These are phyloP conservation scores for Ammodytes marinus DNA, from an alignment of 2,113 vertebrate species.

Conservation along the genomic window DNA sequence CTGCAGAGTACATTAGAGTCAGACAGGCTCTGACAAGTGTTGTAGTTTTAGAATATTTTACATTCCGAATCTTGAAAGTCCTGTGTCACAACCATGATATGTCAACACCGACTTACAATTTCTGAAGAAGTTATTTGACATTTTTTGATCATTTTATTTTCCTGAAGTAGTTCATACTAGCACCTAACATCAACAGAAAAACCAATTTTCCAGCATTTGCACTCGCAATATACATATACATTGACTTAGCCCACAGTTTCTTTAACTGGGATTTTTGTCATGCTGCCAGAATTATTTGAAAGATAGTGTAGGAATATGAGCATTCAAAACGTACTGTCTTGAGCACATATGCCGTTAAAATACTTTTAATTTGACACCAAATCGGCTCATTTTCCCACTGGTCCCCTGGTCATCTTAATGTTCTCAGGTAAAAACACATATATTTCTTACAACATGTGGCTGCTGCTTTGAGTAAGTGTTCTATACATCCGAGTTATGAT, in stretches of 20 bases:
- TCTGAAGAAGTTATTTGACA: no score
- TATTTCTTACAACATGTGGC: background rate
- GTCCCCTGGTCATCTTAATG: background rate
- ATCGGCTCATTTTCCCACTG: background rate
- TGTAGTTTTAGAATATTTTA: no score
- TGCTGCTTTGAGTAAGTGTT: conserved; percentile 7
- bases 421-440: background rate
- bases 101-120: no score
- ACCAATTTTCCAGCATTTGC: background rate
- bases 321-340: background rate
- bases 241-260: background rate
- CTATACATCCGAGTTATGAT: conserved; percentile 41
- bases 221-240: background rate
- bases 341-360: no score
- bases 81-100: no score
- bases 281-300: background rate
- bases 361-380: background rate
- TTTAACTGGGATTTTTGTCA: background rate
- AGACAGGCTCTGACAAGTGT: no score
- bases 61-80: no score
- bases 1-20: no score
- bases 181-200: no score
- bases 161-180: no score
- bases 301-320: background rate
- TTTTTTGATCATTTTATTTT: no score